Evolutionary conservation across 2,113 vertebrate genomes (phyloP).

Genomic region (Mesoclemmys tuberculata): DNA sequence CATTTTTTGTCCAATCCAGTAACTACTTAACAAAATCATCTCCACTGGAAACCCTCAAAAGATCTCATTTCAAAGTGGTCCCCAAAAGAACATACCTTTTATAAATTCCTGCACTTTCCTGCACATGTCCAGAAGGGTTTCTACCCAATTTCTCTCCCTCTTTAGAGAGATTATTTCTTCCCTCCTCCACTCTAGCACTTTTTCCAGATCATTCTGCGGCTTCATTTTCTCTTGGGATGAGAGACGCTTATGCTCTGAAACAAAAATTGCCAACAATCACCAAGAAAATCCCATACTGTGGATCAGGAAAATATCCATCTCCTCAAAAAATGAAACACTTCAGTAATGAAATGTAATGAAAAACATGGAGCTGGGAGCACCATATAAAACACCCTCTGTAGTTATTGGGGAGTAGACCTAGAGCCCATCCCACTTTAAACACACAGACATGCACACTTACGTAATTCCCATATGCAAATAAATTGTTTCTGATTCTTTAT

Average conservation of each 20-base stretch:
- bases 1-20: neutral
- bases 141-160: constrained; percentile 75
- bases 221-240: rapidly evolving
- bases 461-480: constrained; percentile 78
- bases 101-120: constrained; percentile 77
- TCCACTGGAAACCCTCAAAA: neutral
- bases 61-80: neutral
- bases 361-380: neutral
- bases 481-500: constrained; percentile 64
- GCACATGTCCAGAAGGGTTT: constrained; percentile 83
- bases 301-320: neutral
- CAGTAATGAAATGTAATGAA: neutral
- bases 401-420: neutral
- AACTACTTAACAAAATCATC: neutral
- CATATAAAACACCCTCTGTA: neutral
- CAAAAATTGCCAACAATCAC: neutral
- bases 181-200: constrained; percentile 74
- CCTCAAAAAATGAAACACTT: neutral
- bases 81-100: constrained; percentile 74
- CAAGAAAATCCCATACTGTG: neutral
- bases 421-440: rapidly evolving
- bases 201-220: neutral
- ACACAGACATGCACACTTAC: constrained; percentile 73
- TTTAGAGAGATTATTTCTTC: constrained; percentile 75
- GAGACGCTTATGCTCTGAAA: constrained; percentile 52